These are phyloP conservation scores for Eupithecia tripunctaria DNA, from an alignment of 2,888 invertebrate genomes.

Conservation along the genomic window DNA sequence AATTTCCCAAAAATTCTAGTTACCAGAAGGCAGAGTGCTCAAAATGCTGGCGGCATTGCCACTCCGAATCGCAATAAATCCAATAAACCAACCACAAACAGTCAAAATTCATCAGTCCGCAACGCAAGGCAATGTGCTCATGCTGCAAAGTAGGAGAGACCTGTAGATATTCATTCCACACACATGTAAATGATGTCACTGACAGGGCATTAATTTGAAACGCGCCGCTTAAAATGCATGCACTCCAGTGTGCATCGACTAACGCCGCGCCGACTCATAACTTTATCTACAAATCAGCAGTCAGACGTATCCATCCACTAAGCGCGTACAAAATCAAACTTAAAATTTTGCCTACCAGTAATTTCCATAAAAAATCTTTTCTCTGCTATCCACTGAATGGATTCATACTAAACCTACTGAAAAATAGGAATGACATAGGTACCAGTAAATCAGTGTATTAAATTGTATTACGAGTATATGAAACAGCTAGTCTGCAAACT, in stretches of 20 bases:
- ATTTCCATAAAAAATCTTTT: background rate
- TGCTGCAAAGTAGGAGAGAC: background rate
- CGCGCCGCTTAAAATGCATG: conserved; percentile 23
- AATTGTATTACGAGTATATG: background rate
- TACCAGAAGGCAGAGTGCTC: no score
- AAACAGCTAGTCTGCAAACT: background rate
- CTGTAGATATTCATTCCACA: conserved; percentile 5
- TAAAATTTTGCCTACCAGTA: background rate
- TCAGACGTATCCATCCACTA: background rate
- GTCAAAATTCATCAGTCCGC: background rate
- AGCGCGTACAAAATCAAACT: background rate
- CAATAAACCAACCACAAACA: background rate
- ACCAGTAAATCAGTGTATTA: background rate
- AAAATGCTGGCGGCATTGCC: no score
- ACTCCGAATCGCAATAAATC: no score
- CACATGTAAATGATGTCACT: conserved; percentile 26
- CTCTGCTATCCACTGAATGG: background rate
- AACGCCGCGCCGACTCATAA: conserved; percentile 54
- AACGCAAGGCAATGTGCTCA: background rate
- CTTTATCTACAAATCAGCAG: conserved; percentile 34
- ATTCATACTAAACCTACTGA: no score
- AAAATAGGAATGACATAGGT: no score
- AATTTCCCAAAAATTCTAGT: no score
- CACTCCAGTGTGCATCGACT: conserved; percentile 35
- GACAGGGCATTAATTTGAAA: conserved; percentile 6